Base-by-base conservation (phyloP, 1,140 invertebrate species). In the Radopholus similis region DNA sequence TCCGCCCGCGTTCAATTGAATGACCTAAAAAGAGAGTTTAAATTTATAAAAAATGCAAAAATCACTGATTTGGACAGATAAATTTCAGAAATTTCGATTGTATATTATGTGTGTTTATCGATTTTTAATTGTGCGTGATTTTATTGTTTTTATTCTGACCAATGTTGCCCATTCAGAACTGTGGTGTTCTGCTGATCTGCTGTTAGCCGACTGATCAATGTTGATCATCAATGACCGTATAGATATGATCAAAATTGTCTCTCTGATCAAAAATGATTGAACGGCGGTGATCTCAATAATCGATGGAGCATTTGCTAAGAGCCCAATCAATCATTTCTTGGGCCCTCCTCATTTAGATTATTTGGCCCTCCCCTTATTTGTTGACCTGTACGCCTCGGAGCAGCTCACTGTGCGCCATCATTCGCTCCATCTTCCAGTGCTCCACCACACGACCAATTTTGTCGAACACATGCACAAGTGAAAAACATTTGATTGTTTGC, bases 401-500 rank as follows among this genome's bases (percentile, higher is more conserved):
- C 26, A 49, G 18, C 11, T 82, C 58, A 42, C 71, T 70, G 38
- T 44, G 40, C 23, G 76, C 72, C 54, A 80, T 60, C 26, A 73
- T 35, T 26, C 69, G 56, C 67, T 80, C 78, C 44, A 83, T 42
- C 28, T 68, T 53, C 81, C 81, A 83, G 60, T 80, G 78, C 40
- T 80, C 75, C 9, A 80, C 80, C 18, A 80, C 54, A 21, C 65
- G 51, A 30, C 72, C 80, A 42, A 59, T 70, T 44, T 65, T 51
- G 37, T 80, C 78, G 54, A 70, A 81, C 38, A 83, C 73, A 51
- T 51, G 30, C 9, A 51, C n/a, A 51, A 51, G 11, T 21, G 15
- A 23, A 51, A 47, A 47, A 0, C 42, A 47, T n/a, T n/a, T n/a
- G n/a, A 47, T 8, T 47, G n/a, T 8, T 47, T 47, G 15, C 15